These are phyloP conservation scores for Protonemura montana DNA, from an alignment of 2,888 invertebrate genomes.

Conservation along the genomic window DNA sequence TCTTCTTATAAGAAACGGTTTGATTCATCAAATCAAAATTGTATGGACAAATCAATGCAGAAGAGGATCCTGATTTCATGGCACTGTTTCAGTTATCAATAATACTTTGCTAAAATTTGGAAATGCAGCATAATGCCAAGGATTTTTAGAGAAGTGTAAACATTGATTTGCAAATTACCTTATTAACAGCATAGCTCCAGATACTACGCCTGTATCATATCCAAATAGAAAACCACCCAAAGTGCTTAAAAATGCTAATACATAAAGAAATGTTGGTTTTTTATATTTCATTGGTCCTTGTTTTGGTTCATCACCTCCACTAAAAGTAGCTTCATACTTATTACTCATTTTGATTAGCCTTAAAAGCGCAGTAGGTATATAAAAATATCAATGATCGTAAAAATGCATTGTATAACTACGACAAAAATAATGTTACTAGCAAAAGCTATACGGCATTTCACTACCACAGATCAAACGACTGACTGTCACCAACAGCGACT, in stretches of 20 bases:
- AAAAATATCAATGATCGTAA: neutral
- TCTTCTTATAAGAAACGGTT: no score
- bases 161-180: constrained; percentile 46
- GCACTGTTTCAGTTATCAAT: no score
- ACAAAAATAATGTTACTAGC: neutral
- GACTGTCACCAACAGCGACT: neutral
- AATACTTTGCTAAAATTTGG: neutral
- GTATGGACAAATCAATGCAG: no score
- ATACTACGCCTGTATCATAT: constrained; percentile 67
- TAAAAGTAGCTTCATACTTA: constrained; percentile 15
- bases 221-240: constrained; percentile 65
- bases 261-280: constrained; percentile 46
- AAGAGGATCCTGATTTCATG: no score
- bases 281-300: neutral
- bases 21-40: no score
- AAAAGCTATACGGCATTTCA: neutral
- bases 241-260: constrained; percentile 58
- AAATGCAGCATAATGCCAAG: neutral
- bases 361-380: neutral
- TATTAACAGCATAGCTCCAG: constrained; percentile 61
- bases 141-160: neutral
- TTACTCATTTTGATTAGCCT: neutral
- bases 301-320: neutral
- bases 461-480: no score
- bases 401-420: neutral